A percentile compares a stretch with the other conserved stretches of the same genome.
phyloP scores from a whole-genome alignment of 2,113 vertebrate genomes.

The Procavia capensis region DNA sequence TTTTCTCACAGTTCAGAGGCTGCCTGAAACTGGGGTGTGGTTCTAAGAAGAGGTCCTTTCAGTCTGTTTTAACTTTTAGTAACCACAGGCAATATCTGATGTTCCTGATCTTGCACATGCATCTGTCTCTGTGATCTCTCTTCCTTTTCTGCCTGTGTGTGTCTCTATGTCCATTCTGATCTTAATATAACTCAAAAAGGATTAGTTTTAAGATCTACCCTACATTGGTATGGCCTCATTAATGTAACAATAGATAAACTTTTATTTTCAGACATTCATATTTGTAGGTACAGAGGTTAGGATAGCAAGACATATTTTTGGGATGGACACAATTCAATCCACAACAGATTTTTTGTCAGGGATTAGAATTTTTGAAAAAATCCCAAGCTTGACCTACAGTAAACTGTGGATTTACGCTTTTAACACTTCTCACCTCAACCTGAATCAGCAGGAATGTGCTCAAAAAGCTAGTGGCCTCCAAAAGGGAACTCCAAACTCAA shows the following conservation, averaged over 20 bases:
- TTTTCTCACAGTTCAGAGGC: too few species aligned
- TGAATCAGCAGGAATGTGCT: too few species aligned
- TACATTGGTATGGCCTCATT: background rate
- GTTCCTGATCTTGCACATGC: background rate
- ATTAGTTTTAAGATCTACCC: background rate
- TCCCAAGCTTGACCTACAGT: background rate
- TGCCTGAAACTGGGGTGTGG: too few species aligned
- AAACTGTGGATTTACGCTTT: background rate
- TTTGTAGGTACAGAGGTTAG: background rate
- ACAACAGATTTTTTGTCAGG: background rate
- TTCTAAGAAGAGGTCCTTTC: too few species aligned
- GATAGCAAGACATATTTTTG: background rate
- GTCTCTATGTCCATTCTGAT: background rate
- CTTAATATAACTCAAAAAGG: background rate
- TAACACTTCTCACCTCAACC: background rate
- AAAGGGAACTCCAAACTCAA: background rate
- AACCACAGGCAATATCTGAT: background rate
- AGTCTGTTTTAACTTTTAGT: background rate
- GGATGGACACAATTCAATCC: background rate
- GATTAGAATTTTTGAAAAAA: background rate
- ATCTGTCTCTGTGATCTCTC: background rate
- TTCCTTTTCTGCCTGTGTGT: background rate
- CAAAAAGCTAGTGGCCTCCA: background rate
- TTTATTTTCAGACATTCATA: background rate
- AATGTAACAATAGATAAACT: background rate